Base-by-base conservation (phyloP, 1,140 invertebrate genomes). In the Danaus plexippus region DNA sequence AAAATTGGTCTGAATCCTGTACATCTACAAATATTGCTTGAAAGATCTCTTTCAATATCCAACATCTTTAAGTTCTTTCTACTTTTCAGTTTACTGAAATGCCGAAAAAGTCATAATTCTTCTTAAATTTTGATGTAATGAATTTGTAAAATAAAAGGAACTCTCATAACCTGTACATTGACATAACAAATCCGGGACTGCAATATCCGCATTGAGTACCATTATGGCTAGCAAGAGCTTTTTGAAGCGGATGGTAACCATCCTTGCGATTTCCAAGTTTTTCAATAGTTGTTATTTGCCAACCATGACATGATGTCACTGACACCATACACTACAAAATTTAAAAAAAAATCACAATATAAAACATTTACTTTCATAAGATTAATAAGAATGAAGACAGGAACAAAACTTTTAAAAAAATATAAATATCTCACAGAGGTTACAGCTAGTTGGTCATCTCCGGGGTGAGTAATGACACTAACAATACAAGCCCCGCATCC, bases 151-250 rank as follows among this genome's bases (percentile, higher is more conserved):
- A n/a, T n/a, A 49, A 32, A 32, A 10, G 18, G 13, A 49, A 49
- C 47, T 11, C 47, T 49, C 15, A 15, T 22, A 13, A 73, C 84
- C 92, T 93, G 77, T 94, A 92, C 91, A 95, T 94, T 61, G 92
- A 92, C 94, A 96, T 95, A 11, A 96, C 90, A 90, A 95, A 94
- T 45, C 93, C 94, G 11, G 94, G 91, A 9, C 91, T 91, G 66
- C 95, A 96, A 77, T 90, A 95, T 4, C 95, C 94, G 72, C 94
- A 95, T 79, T 95, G 94, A 0, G 93, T 91, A 11, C 92, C 94
- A 80, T 93, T 91, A 68, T 91, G 90, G 54, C 89, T 87, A 1
- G 92, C 92, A 45, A 95, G 70, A n/a, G 89, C 76, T 55, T 89
- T 89, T 85, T 94, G 93, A 45, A 94, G 85, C 6, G 89, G 83